These are phyloP conservation scores for Malurus splendens DNA, from an alignment of 2,797 vertebrate species.

Conservation along the genomic window DNA sequence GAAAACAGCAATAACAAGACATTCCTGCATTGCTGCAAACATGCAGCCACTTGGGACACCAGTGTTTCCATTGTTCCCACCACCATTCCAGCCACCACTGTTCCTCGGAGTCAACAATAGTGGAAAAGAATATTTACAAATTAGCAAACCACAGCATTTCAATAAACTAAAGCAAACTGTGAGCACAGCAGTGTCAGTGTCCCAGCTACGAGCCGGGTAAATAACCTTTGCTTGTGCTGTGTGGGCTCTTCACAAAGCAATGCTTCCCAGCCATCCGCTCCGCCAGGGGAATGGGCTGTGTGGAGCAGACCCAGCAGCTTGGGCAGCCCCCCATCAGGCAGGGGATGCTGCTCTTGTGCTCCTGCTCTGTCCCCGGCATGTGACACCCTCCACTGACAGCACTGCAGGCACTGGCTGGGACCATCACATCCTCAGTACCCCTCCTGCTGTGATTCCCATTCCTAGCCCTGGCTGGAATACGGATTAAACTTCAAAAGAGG, in stretches of 20 bases:
- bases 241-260: fast-evolving
- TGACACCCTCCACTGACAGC: fast-evolving
- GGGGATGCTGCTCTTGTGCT: neutral
- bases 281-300: fast-evolving
- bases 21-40: neutral
- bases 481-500: neutral
- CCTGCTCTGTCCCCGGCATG: fast-evolving
- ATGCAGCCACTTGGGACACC: neutral
- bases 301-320: neutral
- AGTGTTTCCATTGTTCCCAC: too few relatives aligned
- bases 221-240: neutral
- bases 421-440: neutral
- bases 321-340: neutral
- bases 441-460: neutral
- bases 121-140: neutral
- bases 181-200: fast-evolving
- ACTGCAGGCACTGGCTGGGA: fast-evolving
- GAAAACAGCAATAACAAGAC: neutral
- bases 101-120: neutral
- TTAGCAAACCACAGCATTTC: neutral
- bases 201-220: neutral
- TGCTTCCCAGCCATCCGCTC: fast-evolving
- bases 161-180: neutral
- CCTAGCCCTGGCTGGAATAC: neutral
- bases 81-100: neutral